A percentile compares a stretch with the other conserved stretches of the same genome.
These are phyloP conservation scores for Anguilla obscura DNA, from an alignment of 2,797 vertebrate genomes.

Conservation along the genomic window DNA sequence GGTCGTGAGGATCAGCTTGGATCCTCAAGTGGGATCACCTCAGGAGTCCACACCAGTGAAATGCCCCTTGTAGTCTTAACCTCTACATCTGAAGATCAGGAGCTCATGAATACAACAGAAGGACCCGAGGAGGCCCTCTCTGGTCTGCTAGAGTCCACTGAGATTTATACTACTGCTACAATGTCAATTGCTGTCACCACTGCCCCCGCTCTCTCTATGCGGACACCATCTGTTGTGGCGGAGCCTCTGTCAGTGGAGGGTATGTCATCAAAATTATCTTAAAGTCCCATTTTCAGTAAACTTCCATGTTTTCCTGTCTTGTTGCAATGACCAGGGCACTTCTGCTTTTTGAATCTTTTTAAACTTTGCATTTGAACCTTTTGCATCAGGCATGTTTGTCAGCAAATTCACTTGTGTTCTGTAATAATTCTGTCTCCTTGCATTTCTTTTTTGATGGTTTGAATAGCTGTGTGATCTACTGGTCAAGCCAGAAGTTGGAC, in stretches of 20 bases:
- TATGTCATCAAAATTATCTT: conserved; percentile 55
- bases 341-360: background rate
- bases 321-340: background rate
- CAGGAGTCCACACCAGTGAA: conserved; percentile 59
- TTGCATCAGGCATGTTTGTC: too few relatives aligned
- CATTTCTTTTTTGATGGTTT: background rate
- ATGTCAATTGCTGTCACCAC: conserved; percentile 44
- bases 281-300: background rate
- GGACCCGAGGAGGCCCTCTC: conserved; percentile 57
- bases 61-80: conserved; percentile 50
- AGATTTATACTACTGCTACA: conserved; percentile 43
- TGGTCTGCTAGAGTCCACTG: conserved; percentile 58
- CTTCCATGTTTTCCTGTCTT: background rate
- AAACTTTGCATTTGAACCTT: too few relatives aligned
- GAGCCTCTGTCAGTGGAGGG: conserved; percentile 59
- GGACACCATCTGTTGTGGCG: conserved; percentile 41
- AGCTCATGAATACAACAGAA: conserved; percentile 53
- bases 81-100: conserved; percentile 60
- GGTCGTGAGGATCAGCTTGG: conserved; percentile 55
- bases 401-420: too few relatives aligned
- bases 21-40: conserved; percentile 57
- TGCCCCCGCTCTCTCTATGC: conserved; percentile 39
- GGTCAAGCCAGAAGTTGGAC: background rate
- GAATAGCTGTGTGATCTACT: background rate
- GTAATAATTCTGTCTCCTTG: background rate